These are phyloP conservation scores for Heteropelma amictum DNA, from an alignment of 2,888 invertebrate genomes.

Conservation along the genomic window DNA sequence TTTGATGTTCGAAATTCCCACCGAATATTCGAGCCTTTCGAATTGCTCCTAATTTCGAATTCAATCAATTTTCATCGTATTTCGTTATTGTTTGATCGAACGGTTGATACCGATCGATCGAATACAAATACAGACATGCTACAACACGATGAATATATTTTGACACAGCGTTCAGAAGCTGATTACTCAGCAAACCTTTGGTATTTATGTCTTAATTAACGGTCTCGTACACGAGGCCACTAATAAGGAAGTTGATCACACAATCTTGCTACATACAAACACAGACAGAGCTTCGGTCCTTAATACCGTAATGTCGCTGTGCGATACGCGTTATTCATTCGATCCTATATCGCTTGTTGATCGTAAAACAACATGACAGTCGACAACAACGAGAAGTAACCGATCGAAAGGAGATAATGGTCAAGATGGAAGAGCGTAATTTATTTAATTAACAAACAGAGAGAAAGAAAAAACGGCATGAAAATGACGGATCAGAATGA, in stretches of 20 bases:
- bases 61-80: no score
- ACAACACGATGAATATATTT: not conserved
- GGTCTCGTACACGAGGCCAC: conserved; percentile 20
- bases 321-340: conserved; percentile 11
- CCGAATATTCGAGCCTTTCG: no score
- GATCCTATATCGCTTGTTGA: conserved; percentile 19
- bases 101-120: no score
- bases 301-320: not conserved
- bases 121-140: not conserved
- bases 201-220: conserved; percentile 43
- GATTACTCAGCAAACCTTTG: conserved; percentile 30
- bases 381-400: not conserved
- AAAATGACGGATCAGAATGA: not conserved
- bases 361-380: not conserved
- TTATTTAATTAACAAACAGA: not conserved
- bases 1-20: no score
- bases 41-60: no score
- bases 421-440: not conserved
- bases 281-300: not conserved
- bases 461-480: not conserved
- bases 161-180: conserved; percentile 1
- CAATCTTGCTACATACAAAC: not conserved
- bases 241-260: conserved; percentile 45
- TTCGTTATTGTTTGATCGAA: no score
- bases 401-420: no score